Conservation (phyloP, 2,797 vertebrate genomes). For the Merluccius polli region DNA sequence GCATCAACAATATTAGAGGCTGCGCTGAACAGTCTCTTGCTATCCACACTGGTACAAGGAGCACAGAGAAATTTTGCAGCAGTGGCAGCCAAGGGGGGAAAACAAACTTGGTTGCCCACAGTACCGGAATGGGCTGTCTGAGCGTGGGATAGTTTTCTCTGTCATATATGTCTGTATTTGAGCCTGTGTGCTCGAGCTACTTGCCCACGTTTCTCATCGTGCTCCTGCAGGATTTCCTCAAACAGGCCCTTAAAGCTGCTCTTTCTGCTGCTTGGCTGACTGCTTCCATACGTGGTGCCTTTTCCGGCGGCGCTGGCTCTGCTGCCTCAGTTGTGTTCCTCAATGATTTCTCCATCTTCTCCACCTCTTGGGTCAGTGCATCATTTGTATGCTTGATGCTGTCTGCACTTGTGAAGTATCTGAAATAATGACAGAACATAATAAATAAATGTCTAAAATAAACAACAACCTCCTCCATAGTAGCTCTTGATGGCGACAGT, state of each 20-base stretch:
- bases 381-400: no score
- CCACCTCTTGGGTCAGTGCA: slow-evolving; percentile 12
- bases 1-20: background rate
- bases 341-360: slow-evolving; percentile 11
- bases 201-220: background rate
- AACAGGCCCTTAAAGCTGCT: background rate
- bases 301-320: slow-evolving; percentile 1
- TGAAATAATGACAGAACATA: slow-evolving; percentile 10
- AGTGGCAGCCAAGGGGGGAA: background rate
- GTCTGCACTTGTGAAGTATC: slow-evolving; percentile 21
- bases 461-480: slow-evolving; percentile 4
- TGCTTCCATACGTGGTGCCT: no score
- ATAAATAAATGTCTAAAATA: slow-evolving; percentile 3
- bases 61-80: no score
- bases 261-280: slow-evolving; percentile 6
- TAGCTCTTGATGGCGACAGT: slow-evolving; percentile 1
- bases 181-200: background rate
- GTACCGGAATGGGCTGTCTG: slow-evolving; percentile 1
- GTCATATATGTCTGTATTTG: background rate
- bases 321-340: slow-evolving; percentile 3
- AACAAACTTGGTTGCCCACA: background rate
- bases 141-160: background rate
- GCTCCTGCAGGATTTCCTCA: no score
- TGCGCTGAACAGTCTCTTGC: background rate
- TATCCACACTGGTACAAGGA: no score